phyloP scores from a whole-genome alignment of 1,140 invertebrate genomes.

The Whitmania pigra region DNA sequence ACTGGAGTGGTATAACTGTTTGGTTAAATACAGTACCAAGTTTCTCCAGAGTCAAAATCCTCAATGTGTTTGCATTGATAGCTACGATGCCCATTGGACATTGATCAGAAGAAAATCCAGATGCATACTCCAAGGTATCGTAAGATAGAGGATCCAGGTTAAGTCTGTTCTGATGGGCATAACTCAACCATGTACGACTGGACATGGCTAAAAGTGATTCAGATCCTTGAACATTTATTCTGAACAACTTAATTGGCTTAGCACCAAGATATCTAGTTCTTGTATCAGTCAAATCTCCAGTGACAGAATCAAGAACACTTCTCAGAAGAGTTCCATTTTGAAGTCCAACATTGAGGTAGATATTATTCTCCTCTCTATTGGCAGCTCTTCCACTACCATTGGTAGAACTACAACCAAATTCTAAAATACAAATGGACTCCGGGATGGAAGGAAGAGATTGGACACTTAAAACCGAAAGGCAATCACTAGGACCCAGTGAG shows the following conservation, averaged over 20 bases:
- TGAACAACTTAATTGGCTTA: constrained; percentile 85
- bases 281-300: constrained; percentile 90
- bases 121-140: constrained; percentile 90
- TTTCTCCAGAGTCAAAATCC: constrained; percentile 93
- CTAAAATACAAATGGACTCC: constrained; percentile 90
- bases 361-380: constrained; percentile 22
- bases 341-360: constrained; percentile 89
- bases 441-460: constrained; percentile 87
- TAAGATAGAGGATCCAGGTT: constrained; percentile 91
- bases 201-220: constrained; percentile 88
- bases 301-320: constrained; percentile 91
- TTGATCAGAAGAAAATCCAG: constrained; percentile 94
- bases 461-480: constrained; percentile 81
- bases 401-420: constrained; percentile 56
- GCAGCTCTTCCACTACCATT: neutral
- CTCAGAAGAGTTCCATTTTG: constrained; percentile 90
- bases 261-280: constrained; percentile 88
- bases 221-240: constrained; percentile 83
- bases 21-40: constrained; percentile 97
- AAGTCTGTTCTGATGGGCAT: constrained; percentile 84
- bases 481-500: constrained; percentile 86
- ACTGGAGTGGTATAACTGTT: constrained; percentile 65
- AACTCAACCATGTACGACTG: constrained; percentile 92
- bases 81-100: constrained; percentile 98
- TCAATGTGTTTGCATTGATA: constrained; percentile 82